Percentiles rank a stretch among this genome's conserved stretches.
Evolutionary conservation across 30 jellyfish, hydroid and myxozoan species (phyloP).

Genomic region (Hydra vulgaris): DNA sequence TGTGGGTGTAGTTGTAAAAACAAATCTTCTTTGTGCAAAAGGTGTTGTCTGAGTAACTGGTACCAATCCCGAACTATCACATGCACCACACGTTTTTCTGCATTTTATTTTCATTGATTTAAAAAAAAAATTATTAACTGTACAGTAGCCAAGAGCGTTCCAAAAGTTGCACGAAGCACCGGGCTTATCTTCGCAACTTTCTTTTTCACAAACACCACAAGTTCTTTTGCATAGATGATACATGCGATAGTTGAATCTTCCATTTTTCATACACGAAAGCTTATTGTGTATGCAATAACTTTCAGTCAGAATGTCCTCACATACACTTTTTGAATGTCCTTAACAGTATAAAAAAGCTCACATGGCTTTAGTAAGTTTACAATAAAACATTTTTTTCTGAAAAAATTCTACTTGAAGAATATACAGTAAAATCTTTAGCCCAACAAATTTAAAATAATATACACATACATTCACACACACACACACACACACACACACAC

Average conservation of each 20-base stretch:
- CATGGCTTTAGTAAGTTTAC: no score
- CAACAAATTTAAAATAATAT: no score
- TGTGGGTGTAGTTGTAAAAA: neutral
- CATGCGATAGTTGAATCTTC: neutral
- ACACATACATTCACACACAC: no score
- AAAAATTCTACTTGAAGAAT: no score
- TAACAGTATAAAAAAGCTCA: no score
- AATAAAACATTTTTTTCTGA: no score
- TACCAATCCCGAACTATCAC: neutral
- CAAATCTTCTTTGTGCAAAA: neutral
- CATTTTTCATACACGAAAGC: neutral
- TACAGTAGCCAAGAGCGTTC: constrained; percentile 11
- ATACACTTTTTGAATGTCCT: no score
- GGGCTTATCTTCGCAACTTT: neutral
- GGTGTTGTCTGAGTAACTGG: neutral
- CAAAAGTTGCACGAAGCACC: neutral
- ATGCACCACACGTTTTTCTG: constrained; percentile 1
- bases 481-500: no score
- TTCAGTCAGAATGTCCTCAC: neutral
- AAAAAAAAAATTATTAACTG: neutral
- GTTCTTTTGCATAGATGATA: constrained; percentile 3
- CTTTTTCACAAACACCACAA: constrained; percentile 10
- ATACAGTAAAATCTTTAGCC: no score
- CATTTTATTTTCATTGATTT: constrained; percentile 5
- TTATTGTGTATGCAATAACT: neutral